phyloP scores from a whole-genome alignment of 2,888 invertebrate species.

The Melolontha melolontha region DNA sequence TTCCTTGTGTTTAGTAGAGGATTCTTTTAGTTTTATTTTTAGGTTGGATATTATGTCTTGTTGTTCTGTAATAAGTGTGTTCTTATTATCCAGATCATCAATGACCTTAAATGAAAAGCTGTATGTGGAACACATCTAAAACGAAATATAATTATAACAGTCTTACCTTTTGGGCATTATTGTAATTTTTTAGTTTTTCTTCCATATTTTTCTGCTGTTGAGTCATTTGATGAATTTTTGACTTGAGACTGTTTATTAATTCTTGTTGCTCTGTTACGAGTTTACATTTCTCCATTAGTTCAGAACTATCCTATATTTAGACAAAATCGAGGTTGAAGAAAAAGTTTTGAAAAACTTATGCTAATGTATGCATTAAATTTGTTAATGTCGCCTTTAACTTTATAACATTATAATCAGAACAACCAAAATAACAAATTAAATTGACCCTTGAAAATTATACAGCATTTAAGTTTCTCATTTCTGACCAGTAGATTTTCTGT shows the following conservation, averaged over 20 bases:
- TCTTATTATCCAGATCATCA: constrained; percentile 14
- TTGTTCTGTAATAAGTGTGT: constrained; percentile 17
- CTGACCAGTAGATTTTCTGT: no score
- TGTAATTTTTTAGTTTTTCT: constrained; percentile 8
- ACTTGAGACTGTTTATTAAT: constrained; percentile 14
- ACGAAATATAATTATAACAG: no score
- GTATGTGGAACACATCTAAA: no score
- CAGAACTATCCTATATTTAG: constrained; percentile 7
- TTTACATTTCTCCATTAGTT: constrained; percentile 18
- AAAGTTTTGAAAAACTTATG: not conserved
- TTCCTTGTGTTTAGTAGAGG: constrained; percentile 1
- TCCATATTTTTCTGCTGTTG: constrained; percentile 7
- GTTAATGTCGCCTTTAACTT: no score
- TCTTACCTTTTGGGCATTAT: no score
- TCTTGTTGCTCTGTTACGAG: constrained; percentile 16
- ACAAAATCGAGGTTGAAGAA: not conserved
- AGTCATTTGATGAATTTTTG: constrained; percentile 12
- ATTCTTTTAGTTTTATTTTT: constrained; percentile 18
- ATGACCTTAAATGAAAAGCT: constrained; percentile 6
- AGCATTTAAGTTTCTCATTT: no score
- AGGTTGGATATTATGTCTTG: constrained; percentile 19
- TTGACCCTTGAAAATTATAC: no score
- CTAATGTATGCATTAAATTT: not conserved
- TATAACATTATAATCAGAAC: no score
- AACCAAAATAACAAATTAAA: no score